Conservation (phyloP, 1,140 invertebrate species). For the Bombyx mandarina region DNA sequence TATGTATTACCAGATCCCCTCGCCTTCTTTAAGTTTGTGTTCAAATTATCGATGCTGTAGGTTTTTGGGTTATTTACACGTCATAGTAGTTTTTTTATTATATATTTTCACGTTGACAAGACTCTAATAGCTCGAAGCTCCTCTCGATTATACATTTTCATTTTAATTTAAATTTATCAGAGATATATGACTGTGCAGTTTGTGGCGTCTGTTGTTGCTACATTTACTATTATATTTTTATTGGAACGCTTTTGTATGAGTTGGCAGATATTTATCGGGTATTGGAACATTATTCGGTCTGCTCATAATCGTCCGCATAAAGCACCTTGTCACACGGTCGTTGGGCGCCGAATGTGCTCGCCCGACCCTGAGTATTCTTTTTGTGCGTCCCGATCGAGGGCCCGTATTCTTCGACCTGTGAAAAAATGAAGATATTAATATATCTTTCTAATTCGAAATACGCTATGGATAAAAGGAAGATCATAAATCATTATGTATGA, state of each 20-base stretch:
- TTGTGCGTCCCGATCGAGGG: slow-evolving; percentile 53
- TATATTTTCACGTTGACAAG: too few species aligned
- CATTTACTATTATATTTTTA: slow-evolving; percentile 60
- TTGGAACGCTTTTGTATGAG: slow-evolving; percentile 53
- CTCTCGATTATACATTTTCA: slow-evolving; percentile 29
- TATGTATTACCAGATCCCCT: too few species aligned
- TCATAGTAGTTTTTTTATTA: too few species aligned
- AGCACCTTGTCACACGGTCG: slow-evolving; percentile 69
- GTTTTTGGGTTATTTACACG: too few species aligned
- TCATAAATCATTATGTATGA: slow-evolving; percentile 35
- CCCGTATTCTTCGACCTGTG: slow-evolving; percentile 63
- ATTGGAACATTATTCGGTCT: slow-evolving; percentile 68
- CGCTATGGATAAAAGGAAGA: slow-evolving; percentile 60
- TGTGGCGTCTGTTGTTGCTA: slow-evolving; percentile 60
- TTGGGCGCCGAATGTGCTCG: slow-evolving; percentile 58
- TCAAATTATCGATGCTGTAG: too few species aligned
- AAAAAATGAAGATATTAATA: slow-evolving; percentile 71
- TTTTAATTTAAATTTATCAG: slow-evolving; percentile 59
- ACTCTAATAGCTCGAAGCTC: too few species aligned
- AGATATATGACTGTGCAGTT: slow-evolving; percentile 64
- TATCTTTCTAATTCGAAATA: slow-evolving; percentile 70
- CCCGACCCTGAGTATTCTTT: slow-evolving; percentile 55
- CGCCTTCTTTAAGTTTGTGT: too few species aligned
- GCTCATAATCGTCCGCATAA: slow-evolving; percentile 68
- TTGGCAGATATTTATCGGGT: slow-evolving; percentile 69